Conservation (phyloP, 2,888 invertebrate species). For the Drosophila mercatorum region DNA sequence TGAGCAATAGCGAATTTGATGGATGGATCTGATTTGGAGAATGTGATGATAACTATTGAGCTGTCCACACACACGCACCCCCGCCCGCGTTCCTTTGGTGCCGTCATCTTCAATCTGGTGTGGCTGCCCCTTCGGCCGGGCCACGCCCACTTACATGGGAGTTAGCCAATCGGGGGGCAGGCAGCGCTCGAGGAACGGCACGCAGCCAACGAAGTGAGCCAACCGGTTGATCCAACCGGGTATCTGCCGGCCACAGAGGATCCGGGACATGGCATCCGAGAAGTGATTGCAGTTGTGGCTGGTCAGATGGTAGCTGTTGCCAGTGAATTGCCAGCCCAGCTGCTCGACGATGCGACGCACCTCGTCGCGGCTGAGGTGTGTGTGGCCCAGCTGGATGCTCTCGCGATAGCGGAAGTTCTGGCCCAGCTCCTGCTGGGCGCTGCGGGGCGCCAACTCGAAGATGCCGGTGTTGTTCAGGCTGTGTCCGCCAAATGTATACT, state of each 20-base stretch:
- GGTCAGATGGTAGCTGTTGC: conserved; percentile 96
- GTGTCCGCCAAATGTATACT: conserved; percentile 91
- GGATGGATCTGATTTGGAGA: background rate
- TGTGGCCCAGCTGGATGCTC: conserved; percentile 96
- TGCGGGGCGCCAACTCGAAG: conserved; percentile 96
- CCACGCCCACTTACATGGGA: conserved; percentile 25
- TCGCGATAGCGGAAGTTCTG: conserved; percentile 96
- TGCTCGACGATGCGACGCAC: conserved; percentile 93
- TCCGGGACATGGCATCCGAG: conserved; percentile 93
- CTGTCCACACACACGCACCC: background rate
- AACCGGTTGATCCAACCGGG: conserved; percentile 98
- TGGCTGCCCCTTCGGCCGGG: background rate
- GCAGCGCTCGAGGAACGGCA: conserved; percentile 97
- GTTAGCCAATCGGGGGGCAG: conserved; percentile 88
- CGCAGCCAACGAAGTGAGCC: conserved; percentile 87
- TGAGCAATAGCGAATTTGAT: background rate
- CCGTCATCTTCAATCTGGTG: background rate
- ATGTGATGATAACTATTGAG: background rate
- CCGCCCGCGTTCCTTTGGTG: background rate
- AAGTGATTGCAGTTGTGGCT: conserved; percentile 98
- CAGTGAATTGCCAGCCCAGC: conserved; percentile 96
- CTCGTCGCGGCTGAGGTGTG: conserved; percentile 96
- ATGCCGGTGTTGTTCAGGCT: conserved; percentile 96
- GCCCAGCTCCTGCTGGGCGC: conserved; percentile 94
- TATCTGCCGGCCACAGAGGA: conserved; percentile 95